phyloP scores from a whole-genome alignment of 2,113 vertebrate genomes.

The Galemys pyrenaicus region DNA sequence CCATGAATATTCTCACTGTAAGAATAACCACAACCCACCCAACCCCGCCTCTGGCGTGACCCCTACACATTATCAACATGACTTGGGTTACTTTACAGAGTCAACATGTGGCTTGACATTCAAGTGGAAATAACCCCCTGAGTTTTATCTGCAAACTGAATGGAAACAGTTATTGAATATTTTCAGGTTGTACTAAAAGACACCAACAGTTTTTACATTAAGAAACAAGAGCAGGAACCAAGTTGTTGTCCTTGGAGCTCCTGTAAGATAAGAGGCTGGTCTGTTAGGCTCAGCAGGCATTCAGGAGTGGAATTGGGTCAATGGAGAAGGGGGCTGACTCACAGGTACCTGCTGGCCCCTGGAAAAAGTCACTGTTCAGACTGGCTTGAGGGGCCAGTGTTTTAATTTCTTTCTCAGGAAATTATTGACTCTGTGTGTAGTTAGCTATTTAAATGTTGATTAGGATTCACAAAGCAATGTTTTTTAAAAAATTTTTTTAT shows the following conservation, averaged over 20 bases:
- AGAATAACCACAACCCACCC: background rate
- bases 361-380: background rate
- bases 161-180: constrained; percentile 39
- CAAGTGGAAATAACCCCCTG: constrained; percentile 1
- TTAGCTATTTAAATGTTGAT: background rate
- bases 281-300: background rate
- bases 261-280: background rate
- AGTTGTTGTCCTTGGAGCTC: background rate
- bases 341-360: background rate
- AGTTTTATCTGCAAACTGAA: constrained; percentile 18
- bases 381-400: background rate
- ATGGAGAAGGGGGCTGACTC: too few species aligned
- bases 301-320: background rate
- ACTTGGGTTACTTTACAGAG: background rate
- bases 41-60: background rate
- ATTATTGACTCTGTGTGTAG: background rate
- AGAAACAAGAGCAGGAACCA: background rate
- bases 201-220: background rate
- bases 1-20: background rate
- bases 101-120: constrained; percentile 45
- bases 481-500: too few species aligned
- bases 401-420: background rate
- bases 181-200: constrained; percentile 6
- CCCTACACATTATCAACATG: background rate
- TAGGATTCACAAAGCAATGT: background rate